Conservation (phyloP, 1,140 invertebrate species). For the Daktulosphaira vitifoliae region DNA sequence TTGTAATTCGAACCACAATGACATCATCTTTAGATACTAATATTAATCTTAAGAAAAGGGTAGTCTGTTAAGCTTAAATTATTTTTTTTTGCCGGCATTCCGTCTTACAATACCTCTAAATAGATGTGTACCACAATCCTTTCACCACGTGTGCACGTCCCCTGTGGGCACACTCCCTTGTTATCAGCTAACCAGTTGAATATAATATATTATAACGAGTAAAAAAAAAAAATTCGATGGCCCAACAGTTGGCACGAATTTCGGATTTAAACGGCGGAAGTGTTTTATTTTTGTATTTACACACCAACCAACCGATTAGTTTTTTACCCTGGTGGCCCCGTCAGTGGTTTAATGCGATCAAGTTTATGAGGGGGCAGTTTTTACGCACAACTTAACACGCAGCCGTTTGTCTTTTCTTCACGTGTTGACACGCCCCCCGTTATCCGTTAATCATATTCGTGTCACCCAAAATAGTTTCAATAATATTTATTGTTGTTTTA, state of each 20-base stretch:
- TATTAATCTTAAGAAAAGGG: constrained; percentile 14
- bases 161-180: no score
- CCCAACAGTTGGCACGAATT: constrained; percentile 27
- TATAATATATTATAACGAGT: not conserved
- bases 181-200: not conserved
- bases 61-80: not conserved
- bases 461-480: no score
- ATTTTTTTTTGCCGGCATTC: not conserved
- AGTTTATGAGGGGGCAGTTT: no score
- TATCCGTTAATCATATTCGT: no score
- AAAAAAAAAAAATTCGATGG: no score
- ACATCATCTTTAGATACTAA: not conserved
- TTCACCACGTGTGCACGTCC: constrained; percentile 6
- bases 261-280: constrained; percentile 29
- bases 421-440: no score
- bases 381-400: no score
- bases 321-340: constrained; percentile 16
- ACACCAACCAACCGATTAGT: not conserved
- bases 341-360: no score
- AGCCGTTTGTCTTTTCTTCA: no score
- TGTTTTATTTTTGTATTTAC: constrained; percentile 21
- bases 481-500: no score
- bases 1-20: no score
- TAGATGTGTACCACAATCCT: constrained; percentile 15
- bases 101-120: constrained; percentile 3